Conservation (phyloP, 2,888 invertebrate species). For the Pyrochroa serraticornis region DNA sequence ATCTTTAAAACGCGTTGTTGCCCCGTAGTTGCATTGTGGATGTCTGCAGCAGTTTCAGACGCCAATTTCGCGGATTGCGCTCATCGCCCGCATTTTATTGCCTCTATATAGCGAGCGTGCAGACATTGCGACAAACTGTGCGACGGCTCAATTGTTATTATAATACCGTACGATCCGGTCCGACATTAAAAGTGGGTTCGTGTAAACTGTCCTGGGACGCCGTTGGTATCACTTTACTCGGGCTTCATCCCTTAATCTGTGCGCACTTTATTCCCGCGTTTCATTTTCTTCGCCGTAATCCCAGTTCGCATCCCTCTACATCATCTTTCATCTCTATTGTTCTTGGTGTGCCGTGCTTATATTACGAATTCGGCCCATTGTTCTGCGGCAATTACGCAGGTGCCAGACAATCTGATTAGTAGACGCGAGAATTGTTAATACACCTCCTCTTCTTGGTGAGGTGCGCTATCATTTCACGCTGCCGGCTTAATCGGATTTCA, state of each 20-base stretch:
- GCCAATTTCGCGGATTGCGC: too few relatives aligned
- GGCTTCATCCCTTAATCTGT: slow-evolving; percentile 42
- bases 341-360: slow-evolving; percentile 36
- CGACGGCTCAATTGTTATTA: background rate
- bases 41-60: too few relatives aligned
- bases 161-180: background rate
- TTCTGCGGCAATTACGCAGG: slow-evolving; percentile 44
- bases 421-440: slow-evolving; percentile 42
- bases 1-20: too few relatives aligned
- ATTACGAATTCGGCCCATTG: slow-evolving; percentile 42
- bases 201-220: slow-evolving; percentile 13
- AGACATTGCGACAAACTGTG: too few relatives aligned
- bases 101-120: too few relatives aligned
- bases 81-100: too few relatives aligned
- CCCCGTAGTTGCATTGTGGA: too few relatives aligned
- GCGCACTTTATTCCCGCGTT: slow-evolving; percentile 43
- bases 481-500: slow-evolving; percentile 17
- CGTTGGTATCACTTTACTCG: slow-evolving; percentile 20
- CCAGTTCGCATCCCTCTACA: slow-evolving; percentile 40
- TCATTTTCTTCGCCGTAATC: slow-evolving; percentile 46
- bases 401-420: slow-evolving; percentile 45
- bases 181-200: background rate
- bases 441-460: slow-evolving; percentile 25
- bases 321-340: slow-evolving; percentile 47
- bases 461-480: slow-evolving; percentile 21